Conservation (phyloP, 1,140 invertebrate species). For the Cryptotermes secundus region DNA sequence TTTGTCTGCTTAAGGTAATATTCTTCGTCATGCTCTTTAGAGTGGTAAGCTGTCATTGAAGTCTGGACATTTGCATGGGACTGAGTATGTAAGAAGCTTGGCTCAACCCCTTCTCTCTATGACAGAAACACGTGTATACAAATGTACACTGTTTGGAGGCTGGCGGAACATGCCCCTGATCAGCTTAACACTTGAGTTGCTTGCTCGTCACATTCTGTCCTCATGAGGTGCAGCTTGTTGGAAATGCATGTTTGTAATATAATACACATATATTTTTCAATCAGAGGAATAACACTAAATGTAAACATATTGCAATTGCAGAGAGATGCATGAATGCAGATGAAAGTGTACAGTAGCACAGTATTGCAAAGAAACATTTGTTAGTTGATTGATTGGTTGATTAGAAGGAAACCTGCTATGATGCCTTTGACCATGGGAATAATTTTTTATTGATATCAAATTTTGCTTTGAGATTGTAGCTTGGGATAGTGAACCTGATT, state of each 20-base stretch:
- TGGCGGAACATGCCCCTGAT: not conserved
- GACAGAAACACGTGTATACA: no score
- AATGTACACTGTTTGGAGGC: no score
- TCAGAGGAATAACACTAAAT: not conserved
- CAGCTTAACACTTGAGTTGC: not conserved
- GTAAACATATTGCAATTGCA: not conserved
- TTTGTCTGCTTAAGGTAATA: no score
- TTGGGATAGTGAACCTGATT: no score
- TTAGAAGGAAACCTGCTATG: not conserved
- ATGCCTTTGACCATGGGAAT: not conserved
- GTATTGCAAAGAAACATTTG: not conserved
- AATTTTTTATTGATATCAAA: no score
- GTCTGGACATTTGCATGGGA: no score
- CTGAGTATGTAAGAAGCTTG: no score
- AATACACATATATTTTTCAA: slow-evolving; percentile 6
- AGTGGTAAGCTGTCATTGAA: no score
- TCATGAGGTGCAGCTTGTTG: not conserved
- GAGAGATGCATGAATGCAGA: not conserved
- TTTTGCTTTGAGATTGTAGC: no score
- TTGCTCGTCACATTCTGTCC: not conserved
- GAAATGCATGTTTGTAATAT: not conserved
- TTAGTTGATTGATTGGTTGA: not conserved
- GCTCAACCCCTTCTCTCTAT: no score
- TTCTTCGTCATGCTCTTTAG: no score
- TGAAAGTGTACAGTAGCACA: not conserved